Evolutionary conservation across 2,113 vertebrate genomes (phyloP).

Genomic region (Macrotis lagotis): DNA sequence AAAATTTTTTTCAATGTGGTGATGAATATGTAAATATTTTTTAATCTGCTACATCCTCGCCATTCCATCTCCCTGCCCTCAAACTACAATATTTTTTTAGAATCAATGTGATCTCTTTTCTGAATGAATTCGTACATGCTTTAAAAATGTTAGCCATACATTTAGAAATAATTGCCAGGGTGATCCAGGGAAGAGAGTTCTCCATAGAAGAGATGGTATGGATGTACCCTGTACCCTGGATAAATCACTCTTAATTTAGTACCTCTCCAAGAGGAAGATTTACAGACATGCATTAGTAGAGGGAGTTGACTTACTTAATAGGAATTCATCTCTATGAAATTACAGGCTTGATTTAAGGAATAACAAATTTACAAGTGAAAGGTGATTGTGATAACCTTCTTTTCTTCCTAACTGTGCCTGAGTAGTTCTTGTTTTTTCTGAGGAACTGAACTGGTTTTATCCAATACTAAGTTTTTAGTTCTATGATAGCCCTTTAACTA

Average conservation of each 20-base stretch:
- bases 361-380: no score
- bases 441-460: not conserved
- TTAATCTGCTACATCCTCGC: not conserved
- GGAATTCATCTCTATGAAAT: not conserved
- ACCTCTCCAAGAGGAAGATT: not conserved
- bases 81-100: not conserved
- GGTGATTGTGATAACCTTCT: not conserved
- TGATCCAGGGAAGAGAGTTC: not conserved
- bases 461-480: not conserved
- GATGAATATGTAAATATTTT: not conserved
- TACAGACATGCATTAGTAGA: not conserved
- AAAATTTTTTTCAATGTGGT: conserved; percentile 81
- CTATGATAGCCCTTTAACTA: not conserved
- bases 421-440: not conserved
- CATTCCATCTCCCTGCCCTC: not conserved
- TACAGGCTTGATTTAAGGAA: not conserved
- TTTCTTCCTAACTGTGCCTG: not conserved
- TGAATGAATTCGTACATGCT: not conserved
- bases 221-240: not conserved
- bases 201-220: not conserved
- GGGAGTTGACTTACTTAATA: not conserved
- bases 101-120: no score
- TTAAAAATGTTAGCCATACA: not conserved
- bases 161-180: not conserved
- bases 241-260: not conserved